Conservation (phyloP, 35 echinoderm and acorn worm species). For the Stichopus chloronotus region DNA sequence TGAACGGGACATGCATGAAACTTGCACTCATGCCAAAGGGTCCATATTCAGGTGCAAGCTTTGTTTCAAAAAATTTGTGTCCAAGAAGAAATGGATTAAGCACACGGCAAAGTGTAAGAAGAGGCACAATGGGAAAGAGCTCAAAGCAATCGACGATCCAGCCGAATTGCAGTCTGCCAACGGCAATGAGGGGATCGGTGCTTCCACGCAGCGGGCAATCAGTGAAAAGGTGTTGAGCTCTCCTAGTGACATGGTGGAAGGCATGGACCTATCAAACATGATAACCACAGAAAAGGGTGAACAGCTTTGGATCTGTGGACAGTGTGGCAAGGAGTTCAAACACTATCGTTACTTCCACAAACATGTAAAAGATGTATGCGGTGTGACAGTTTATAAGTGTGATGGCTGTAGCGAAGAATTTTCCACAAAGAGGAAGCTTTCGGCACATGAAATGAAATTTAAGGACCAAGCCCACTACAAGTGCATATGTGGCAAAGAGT, state of each 20-base stretch:
- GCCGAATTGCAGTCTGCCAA: background rate
- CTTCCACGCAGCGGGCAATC: background rate
- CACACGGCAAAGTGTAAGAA: conserved; percentile 23
- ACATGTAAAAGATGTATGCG: conserved; percentile 21
- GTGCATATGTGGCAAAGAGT: conserved; percentile 10
- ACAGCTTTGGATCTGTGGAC: conserved; percentile 15
- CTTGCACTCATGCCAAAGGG: conserved; percentile 41
- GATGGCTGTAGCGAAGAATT: conserved; percentile 36
- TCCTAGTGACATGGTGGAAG: conserved; percentile 21
- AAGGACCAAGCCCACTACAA: conserved; percentile 12
- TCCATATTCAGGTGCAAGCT: conserved; percentile 18
- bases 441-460: conserved; percentile 18
- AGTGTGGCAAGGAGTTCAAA: conserved; percentile 45
- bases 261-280: background rate
- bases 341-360: background rate
- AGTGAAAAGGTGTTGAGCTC: background rate
- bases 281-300: conserved; percentile 1
- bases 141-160: background rate
- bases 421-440: conserved; percentile 23
- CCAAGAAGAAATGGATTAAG: background rate
- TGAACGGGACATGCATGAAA: conserved; percentile 36
- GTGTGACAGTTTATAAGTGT: background rate
- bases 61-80: conserved; percentile 24
- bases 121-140: background rate
- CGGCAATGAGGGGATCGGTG: background rate